phyloP scores from a whole-genome alignment of 1,140 invertebrate species.

The Drosophila suzukii region DNA sequence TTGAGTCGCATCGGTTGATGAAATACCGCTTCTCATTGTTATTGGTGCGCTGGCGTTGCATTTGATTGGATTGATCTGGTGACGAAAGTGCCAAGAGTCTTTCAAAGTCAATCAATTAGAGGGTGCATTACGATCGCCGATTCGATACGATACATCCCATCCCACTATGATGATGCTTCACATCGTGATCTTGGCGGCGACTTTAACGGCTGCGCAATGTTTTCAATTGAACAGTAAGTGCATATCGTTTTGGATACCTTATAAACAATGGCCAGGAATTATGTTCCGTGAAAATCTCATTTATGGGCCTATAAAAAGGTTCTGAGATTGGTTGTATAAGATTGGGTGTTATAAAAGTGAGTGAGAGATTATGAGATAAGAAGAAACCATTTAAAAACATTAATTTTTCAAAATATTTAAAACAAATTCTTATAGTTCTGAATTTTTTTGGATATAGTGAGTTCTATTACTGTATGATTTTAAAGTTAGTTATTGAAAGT shows the following conservation, averaged over 20 bases:
- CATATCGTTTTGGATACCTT: neutral
- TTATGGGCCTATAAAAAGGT: slow-evolving; percentile 27
- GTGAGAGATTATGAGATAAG: neutral
- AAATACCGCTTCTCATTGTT: slow-evolving; percentile 53
- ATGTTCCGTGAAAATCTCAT: slow-evolving; percentile 8
- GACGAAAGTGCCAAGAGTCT: slow-evolving; percentile 67
- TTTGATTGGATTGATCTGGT: slow-evolving; percentile 40
- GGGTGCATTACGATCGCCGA: slow-evolving; percentile 36
- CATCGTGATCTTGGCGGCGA: slow-evolving; percentile 41
- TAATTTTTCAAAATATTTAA: no score
- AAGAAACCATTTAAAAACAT: neutral
- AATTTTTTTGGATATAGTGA: no score
- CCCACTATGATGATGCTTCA: slow-evolving; percentile 31
- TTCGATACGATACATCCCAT: slow-evolving; percentile 29
- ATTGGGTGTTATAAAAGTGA: neutral
- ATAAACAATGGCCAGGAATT: slow-evolving; percentile 1
- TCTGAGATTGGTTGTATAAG: slow-evolving; percentile 4
- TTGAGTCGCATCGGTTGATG: slow-evolving; percentile 55
- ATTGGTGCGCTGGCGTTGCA: slow-evolving; percentile 35
- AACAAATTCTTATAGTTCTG: no score
- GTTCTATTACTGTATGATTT: no score
- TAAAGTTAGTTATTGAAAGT: no score
- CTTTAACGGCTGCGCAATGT: slow-evolving; percentile 41
- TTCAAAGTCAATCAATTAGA: slow-evolving; percentile 42
- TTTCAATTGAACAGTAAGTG: slow-evolving; percentile 81